Conservation (phyloP, 2,888 invertebrate genomes). For the Tiphia femorata region DNA sequence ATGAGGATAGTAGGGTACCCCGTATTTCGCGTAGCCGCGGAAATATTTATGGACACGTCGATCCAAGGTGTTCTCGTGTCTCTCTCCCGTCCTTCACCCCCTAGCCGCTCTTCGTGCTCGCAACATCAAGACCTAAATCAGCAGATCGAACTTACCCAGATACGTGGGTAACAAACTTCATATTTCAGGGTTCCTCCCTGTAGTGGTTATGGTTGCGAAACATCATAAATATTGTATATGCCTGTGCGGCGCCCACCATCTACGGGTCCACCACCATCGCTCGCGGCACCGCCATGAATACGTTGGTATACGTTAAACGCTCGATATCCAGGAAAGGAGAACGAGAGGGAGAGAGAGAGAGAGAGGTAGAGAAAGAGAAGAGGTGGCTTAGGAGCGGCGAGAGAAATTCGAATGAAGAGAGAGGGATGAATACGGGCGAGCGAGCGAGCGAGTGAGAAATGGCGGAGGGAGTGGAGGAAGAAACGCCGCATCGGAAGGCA, state of each 20-base stretch:
- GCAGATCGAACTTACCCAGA: not conserved
- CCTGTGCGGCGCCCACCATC: constrained; percentile 11
- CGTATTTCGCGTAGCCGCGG: no score
- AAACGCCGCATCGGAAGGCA: constrained; percentile 41
- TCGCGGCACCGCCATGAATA: no score
- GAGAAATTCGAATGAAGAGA: not conserved
- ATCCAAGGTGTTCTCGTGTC: no score
- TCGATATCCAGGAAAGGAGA: constrained; percentile 31
- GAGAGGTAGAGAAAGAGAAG: not conserved
- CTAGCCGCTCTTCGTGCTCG: not conserved
- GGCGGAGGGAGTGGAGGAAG: not conserved
- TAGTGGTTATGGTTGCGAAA: constrained; percentile 39
- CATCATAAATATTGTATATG: constrained; percentile 37
- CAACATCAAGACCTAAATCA: not conserved
- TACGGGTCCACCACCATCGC: constrained; percentile 25
- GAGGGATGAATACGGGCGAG: no score
- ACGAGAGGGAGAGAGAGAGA: not conserved
- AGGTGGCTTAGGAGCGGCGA: not conserved
- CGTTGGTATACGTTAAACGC: constrained; percentile 38
- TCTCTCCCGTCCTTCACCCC: not conserved
- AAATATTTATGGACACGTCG: no score
- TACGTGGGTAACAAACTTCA: constrained; percentile 14
- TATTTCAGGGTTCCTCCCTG: constrained; percentile 19
- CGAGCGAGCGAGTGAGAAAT: not conserved
- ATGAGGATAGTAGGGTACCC: no score